phyloP scores from a whole-genome alignment of 1,140 invertebrate species.

The Pseudomyrmex dendroicus region DNA sequence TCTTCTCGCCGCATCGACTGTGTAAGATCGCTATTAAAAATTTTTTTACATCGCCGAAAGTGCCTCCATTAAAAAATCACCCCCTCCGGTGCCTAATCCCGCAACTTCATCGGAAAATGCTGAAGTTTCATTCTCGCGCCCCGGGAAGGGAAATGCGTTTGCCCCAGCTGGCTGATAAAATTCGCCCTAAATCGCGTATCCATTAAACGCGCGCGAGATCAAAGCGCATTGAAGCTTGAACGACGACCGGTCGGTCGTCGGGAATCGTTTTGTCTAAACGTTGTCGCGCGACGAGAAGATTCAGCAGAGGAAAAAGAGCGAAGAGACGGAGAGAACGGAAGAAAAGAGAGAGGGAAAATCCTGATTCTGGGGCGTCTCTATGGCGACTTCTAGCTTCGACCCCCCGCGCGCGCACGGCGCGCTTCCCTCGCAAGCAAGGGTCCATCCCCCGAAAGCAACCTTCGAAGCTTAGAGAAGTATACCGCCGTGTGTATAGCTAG shows the following conservation, averaged over 20 bases:
- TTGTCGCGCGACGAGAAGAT: neutral
- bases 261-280: constrained; percentile 29
- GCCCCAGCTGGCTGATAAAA: constrained; percentile 24
- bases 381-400: constrained; percentile 61
- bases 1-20: no score
- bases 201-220: constrained; percentile 43
- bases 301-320: neutral
- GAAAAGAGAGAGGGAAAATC: constrained; percentile 2
- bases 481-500: constrained; percentile 10
- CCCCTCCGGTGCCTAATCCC: neutral
- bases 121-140: constrained; percentile 3
- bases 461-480: constrained; percentile 6
- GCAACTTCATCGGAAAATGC: constrained; percentile 24
- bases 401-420: constrained; percentile 1
- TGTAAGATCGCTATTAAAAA: neutral
- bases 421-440: neutral
- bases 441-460: constrained; percentile 8
- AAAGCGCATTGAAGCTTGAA: constrained; percentile 14
- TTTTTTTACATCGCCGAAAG: neutral
- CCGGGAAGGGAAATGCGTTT: neutral
- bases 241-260: neutral
- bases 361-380: constrained; percentile 67
- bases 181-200: constrained; percentile 38
- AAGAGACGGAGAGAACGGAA: neutral
- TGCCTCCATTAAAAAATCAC: neutral